Evolutionary conservation across 2,888 invertebrate species (phyloP).

Genomic region (Odontothrips loti): DNA sequence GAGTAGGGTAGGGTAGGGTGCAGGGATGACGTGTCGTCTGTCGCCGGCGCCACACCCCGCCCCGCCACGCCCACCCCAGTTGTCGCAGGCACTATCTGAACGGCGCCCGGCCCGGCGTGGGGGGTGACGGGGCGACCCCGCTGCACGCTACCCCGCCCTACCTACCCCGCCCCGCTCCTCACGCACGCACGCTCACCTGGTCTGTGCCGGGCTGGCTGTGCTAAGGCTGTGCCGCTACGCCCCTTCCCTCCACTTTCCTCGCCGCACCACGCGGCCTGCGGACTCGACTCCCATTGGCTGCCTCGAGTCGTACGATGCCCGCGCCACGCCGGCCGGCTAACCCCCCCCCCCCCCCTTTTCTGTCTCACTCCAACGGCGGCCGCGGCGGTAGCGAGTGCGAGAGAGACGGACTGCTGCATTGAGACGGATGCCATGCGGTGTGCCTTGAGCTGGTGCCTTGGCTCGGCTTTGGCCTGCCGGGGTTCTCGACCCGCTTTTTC

Average conservation of each 20-base stretch:
- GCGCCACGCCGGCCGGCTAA: not conserved
- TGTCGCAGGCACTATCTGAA: too few species aligned
- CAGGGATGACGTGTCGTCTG: not conserved
- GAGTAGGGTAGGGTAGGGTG: not conserved
- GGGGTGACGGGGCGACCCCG: not conserved
- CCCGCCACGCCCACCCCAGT: too few species aligned
- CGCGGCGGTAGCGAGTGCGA: not conserved
- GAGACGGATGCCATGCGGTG: not conserved
- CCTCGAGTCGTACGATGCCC: not conserved
- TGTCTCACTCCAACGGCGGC: not conserved
- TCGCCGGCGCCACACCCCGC: not conserved
- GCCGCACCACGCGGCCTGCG: not conserved
- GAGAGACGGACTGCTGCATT: not conserved
- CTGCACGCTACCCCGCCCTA: not conserved
- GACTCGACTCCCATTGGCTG: not conserved
- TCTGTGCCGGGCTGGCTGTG: too few species aligned
- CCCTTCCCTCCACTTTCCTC: not conserved
- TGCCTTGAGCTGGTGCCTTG: not conserved
- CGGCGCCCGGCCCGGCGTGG: not conserved
- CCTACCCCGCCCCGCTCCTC: not conserved
- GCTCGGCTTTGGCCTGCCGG: too few species aligned
- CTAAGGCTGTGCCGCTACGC: not conserved
- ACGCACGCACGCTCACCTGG: too few species aligned
- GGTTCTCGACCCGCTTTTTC: too few species aligned
- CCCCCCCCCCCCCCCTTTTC: too few species aligned